Evolutionary conservation across 2,888 invertebrate species (phyloP).

Genomic region (Caenorhabditis wallacei): DNA sequence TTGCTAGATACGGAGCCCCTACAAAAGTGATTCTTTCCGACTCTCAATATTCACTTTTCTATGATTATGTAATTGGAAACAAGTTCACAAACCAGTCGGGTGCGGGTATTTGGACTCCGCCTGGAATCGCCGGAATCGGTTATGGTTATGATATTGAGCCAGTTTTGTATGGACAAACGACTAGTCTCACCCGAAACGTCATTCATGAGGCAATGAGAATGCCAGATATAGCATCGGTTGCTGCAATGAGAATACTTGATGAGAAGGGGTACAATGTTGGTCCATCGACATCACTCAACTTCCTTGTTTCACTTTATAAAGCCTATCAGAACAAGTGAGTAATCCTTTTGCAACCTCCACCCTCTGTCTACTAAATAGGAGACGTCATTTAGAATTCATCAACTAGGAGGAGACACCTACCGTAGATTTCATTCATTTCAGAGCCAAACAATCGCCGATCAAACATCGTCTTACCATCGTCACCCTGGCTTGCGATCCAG

Average conservation of each 20-base stretch:
- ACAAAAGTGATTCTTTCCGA: slow-evolving; percentile 77
- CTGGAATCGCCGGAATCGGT: slow-evolving; percentile 79
- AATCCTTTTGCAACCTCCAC: slow-evolving; percentile 4
- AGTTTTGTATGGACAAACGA: slow-evolving; percentile 70
- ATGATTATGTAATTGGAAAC: slow-evolving; percentile 76
- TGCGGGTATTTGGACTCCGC: slow-evolving; percentile 72
- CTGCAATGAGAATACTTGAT: slow-evolving; percentile 73
- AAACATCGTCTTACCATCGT: slow-evolving; percentile 63
- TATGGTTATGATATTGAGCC: slow-evolving; percentile 77
- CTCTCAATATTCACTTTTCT: slow-evolving; percentile 78
- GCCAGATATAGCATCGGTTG: slow-evolving; percentile 79
- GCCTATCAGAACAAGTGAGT: slow-evolving; percentile 65
- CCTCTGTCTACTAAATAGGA: not conserved
- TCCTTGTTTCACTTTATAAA: slow-evolving; percentile 73
- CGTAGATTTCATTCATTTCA: slow-evolving; percentile 17
- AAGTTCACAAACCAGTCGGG: slow-evolving; percentile 76
- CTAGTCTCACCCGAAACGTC: slow-evolving; percentile 75
- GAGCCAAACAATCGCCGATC: slow-evolving; percentile 33
- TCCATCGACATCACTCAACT: slow-evolving; percentile 73
- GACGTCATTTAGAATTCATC: slow-evolving; percentile 21
- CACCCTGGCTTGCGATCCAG: slow-evolving; percentile 72
- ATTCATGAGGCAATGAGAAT: slow-evolving; percentile 78
- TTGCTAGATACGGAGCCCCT: slow-evolving; percentile 72
- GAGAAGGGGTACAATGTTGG: slow-evolving; percentile 69
- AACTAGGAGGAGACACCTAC: too few relatives aligned